phyloP scores from a whole-genome alignment of 2,113 vertebrate species.

The Climacteris rufus region DNA sequence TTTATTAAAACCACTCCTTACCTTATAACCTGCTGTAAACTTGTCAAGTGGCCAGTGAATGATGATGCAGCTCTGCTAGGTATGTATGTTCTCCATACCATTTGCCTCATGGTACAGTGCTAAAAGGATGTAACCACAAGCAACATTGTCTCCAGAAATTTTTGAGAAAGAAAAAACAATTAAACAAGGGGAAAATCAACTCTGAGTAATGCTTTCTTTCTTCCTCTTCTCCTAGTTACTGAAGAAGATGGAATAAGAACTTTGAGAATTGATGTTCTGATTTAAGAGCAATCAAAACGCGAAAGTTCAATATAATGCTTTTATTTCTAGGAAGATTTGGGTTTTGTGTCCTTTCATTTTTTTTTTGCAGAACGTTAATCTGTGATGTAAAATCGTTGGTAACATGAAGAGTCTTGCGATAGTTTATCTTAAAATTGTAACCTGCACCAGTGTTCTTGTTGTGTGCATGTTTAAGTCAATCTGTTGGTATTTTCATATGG shows the following conservation, averaged over 20 bases:
- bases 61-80: background rate
- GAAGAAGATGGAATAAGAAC: background rate
- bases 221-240: background rate
- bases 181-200: background rate
- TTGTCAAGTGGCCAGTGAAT: conserved; percentile 3
- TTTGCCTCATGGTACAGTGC: background rate
- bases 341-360: background rate
- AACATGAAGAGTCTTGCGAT: background rate
- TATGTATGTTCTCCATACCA: background rate
- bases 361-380: background rate
- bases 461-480: background rate
- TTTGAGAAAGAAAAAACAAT: background rate
- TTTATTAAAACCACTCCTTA: conserved; percentile 6
- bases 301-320: background rate
- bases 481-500: background rate
- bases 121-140: background rate
- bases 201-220: background rate
- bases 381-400: background rate
- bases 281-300: background rate
- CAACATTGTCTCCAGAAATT: background rate
- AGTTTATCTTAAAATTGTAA: background rate
- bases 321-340: background rate
- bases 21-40: background rate
- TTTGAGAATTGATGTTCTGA: background rate
- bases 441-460: background rate